Conservation (phyloP, 2,888 invertebrate species). For the Timema cristinae region DNA sequence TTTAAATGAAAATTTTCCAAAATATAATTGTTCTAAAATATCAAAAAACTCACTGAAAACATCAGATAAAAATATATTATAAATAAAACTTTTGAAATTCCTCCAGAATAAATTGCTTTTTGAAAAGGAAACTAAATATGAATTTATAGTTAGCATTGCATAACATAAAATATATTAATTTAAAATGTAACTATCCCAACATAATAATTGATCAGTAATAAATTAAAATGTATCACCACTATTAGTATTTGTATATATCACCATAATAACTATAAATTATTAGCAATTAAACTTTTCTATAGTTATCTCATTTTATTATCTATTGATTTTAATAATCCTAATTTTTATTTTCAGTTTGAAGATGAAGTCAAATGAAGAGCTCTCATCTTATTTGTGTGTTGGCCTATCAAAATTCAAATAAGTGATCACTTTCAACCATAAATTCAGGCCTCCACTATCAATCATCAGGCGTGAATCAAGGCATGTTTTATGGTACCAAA, state of each 20-base stretch:
- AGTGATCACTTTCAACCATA: too few relatives aligned
- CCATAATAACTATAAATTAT: neutral
- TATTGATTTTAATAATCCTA: neutral
- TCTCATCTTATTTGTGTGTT: too few relatives aligned
- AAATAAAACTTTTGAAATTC: conserved; percentile 23
- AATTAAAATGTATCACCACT: neutral
- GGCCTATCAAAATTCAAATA: too few relatives aligned
- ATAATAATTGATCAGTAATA: neutral
- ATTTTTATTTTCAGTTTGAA: conserved; percentile 11
- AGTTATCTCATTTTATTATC: neutral
- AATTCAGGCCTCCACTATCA: too few relatives aligned
- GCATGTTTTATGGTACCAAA: too few relatives aligned
- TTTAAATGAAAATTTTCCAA: conserved; percentile 17
- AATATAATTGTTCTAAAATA: conserved; percentile 10
- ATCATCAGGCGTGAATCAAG: too few relatives aligned
- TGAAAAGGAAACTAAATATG: conserved; percentile 22
- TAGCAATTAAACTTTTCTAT: neutral
- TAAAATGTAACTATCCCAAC: too few relatives aligned
- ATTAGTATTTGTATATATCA: neutral
- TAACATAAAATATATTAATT: conserved; percentile 17
- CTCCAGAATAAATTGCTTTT: conserved; percentile 17
- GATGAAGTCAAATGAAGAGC: neutral
- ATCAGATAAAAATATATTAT: conserved; percentile 17
- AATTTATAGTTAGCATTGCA: conserved; percentile 30
- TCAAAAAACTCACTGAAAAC: conserved; percentile 11